Base-by-base conservation (phyloP, 35 echinoderm and acorn worm species). In the Strongylocentrotus purpuratus region DNA sequence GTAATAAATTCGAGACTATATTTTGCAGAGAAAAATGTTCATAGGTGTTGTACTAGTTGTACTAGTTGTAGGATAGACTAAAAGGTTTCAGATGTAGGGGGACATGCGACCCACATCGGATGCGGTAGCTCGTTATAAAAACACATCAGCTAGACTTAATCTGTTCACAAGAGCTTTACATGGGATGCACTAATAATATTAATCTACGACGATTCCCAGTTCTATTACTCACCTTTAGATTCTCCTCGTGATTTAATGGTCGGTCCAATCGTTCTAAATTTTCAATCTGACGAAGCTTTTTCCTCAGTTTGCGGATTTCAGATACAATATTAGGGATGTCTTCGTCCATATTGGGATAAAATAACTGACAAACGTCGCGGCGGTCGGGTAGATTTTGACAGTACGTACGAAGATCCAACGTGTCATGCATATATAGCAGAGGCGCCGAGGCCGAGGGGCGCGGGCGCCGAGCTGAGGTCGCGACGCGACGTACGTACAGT, bases 231-330 rank as follows among this genome's bases (percentile, higher is more conserved):
- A 97, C 96, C 94, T 97, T 97, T 7, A 33, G 61, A 85, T 93
- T 86, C 86, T 97, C 96, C 28, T 97, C 96, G 13, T 89, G 32
- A 59, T 48, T 95, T 48, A 97, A 59, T 70, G 94, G 94, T 33
- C 96, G 32, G 31, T 97, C 96, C 17, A 97, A 94, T 15, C 94
- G 86, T 93, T 97, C 94, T 31, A 97, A 94, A 47, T 95, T 97
- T 95, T 97, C 96, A 95, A 97, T 97, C 85, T 97, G 96, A 31
- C 96, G 96, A 28, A 97, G 45, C 61, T 97, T 97, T 90, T 97
- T 97, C 18, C 96, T 28, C 12, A 97, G 78, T 94, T 95, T 97
- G 22, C 96, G 94, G 20, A 97, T 94, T 95, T 97, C 96, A 60
- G 87, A 45, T 18, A 93, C 91, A 93, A 58, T 58, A 93, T 93